Evolutionary conservation across 2,797 vertebrate genomes (phyloP).

Genomic region (Periparus ater): DNA sequence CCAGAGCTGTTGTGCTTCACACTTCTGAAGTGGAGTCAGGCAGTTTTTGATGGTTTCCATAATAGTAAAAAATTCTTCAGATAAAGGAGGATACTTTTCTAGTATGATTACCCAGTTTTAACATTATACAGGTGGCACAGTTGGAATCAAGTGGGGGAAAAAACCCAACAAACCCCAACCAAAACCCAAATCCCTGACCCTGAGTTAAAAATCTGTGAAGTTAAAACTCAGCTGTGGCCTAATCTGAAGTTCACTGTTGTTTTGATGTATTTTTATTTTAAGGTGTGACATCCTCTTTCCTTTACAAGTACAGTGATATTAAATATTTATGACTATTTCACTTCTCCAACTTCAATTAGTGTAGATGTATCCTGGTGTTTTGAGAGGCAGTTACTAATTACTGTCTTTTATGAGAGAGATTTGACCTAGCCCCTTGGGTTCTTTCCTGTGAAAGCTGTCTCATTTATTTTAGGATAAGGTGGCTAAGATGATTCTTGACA

Average conservation of each 20-base stretch:
- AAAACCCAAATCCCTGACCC: not conserved
- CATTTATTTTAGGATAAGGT: not conserved
- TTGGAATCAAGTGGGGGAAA: not conserved
- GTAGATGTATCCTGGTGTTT: not conserved
- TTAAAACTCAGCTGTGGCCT: not conserved
- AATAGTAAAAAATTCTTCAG: not conserved
- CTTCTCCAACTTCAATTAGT: not conserved
- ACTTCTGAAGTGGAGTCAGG: not conserved
- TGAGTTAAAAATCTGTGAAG: not conserved
- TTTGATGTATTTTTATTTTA: not conserved
- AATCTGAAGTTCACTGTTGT: not conserved
- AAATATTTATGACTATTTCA: not conserved
- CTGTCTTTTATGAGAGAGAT: not conserved
- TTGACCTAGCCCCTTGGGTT: not conserved
- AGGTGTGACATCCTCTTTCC: not conserved
- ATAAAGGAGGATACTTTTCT: not conserved
- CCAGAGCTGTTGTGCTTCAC: not conserved
- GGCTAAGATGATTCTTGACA: not conserved
- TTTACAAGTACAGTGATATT: not conserved
- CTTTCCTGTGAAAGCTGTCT: not conserved
- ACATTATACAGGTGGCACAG: not conserved
- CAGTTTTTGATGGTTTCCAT: not conserved
- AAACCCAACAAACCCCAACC: accelerated
- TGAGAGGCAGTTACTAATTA: not conserved
- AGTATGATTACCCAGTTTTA: not conserved